Evolutionary conservation across 2,113 vertebrate genomes (phyloP).

Genomic region (Laticauda colubrina): DNA sequence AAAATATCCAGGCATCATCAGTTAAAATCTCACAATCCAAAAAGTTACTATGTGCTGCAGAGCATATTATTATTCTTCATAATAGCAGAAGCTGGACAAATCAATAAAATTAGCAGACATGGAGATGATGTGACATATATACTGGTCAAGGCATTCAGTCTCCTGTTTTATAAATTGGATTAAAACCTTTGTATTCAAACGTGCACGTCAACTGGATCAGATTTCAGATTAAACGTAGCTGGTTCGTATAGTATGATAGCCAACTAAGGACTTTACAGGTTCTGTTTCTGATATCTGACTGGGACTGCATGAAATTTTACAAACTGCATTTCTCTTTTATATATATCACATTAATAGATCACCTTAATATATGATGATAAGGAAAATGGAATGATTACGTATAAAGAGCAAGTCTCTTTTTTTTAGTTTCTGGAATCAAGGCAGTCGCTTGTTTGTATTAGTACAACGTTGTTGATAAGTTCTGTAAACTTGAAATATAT

Average conservation of each 20-base stretch:
- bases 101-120: neutral
- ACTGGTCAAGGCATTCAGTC: neutral
- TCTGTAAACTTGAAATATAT: neutral
- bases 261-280: neutral
- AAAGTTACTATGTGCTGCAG: neutral
- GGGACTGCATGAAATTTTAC: neutral
- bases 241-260: neutral
- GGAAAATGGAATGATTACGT: neutral
- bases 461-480: neutral
- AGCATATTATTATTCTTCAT: neutral
- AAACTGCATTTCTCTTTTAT: constrained; percentile 6
- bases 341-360: neutral
- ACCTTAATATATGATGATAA: neutral
- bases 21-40: neutral
- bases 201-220: neutral
- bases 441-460: neutral
- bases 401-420: neutral
- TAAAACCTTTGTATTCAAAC: neutral
- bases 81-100: neutral
- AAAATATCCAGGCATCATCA: neutral
- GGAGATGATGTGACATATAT: neutral
- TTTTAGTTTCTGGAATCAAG: neutral
- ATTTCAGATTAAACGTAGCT: neutral
- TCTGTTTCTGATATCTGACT: neutral
- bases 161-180: neutral